Evolutionary conservation across 2,797 vertebrate species (phyloP).

Genomic region (Lagocephalus sceleratus): DNA sequence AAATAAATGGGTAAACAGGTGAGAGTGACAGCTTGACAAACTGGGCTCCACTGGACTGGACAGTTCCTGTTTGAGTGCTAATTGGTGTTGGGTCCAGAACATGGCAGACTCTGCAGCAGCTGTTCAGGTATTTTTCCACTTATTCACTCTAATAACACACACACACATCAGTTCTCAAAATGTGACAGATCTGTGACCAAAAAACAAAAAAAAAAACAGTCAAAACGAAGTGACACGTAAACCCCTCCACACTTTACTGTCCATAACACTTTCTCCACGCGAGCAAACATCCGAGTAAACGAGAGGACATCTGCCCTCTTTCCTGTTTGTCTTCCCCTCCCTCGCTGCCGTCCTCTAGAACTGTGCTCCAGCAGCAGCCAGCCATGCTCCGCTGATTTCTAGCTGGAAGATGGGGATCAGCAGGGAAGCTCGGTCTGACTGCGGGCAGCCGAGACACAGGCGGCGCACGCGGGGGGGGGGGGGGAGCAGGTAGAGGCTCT

Average conservation of each 20-base stretch:
- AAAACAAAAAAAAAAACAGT: no score
- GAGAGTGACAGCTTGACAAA: no score
- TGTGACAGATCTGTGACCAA: no score
- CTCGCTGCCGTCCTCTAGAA: slow-evolving; percentile 25
- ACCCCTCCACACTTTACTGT: neutral
- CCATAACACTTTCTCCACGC: neutral
- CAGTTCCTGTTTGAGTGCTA: no score
- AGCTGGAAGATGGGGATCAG: slow-evolving; percentile 73
- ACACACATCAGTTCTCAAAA: no score
- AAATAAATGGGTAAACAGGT: no score
- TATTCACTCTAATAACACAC: no score
- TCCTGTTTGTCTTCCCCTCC: slow-evolving; percentile 27
- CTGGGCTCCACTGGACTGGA: no score
- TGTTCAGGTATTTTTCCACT: no score
- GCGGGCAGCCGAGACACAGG: slow-evolving; percentile 65
- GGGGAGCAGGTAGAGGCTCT: slow-evolving; percentile 19
- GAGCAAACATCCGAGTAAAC: neutral
- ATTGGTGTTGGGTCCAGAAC: no score
- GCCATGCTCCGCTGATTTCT: slow-evolving; percentile 78
- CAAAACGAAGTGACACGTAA: no score
- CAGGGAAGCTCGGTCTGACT: slow-evolving; percentile 72
- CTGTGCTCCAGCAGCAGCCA: slow-evolving; percentile 56
- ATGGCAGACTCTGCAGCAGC: no score
- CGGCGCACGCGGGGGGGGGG: slow-evolving; percentile 24
- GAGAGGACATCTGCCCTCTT: slow-evolving; percentile 5